phyloP scores from a whole-genome alignment of 2,113 vertebrate genomes.

The Harpagus bidentatus region DNA sequence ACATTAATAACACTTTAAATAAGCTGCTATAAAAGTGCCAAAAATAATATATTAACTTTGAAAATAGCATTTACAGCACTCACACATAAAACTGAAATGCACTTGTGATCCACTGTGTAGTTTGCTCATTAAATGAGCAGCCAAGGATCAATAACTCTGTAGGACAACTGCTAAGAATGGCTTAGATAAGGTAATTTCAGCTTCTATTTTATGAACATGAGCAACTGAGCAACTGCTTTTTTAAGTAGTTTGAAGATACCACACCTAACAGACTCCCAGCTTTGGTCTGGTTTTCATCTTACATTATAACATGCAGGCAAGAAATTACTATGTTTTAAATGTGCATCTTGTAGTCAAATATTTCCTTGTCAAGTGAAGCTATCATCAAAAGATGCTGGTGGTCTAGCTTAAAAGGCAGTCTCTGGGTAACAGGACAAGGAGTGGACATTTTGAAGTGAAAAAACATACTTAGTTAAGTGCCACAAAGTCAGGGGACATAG shows the following conservation, averaged over 20 bases:
- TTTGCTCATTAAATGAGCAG: slow-evolving; percentile 42
- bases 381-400: background rate
- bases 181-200: slow-evolving; percentile 14
- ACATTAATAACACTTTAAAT: slow-evolving; percentile 61
- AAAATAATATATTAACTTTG: slow-evolving; percentile 54
- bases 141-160: slow-evolving; percentile 44
- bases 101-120: slow-evolving; percentile 37
- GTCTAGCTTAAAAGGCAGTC: background rate
- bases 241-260: background rate
- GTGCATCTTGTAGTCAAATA: background rate
- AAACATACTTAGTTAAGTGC: background rate
- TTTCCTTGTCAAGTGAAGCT: background rate
- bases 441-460: background rate
- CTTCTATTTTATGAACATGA: background rate
- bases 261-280: background rate
- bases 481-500: background rate
- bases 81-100: slow-evolving; percentile 54
- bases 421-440: background rate
- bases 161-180: slow-evolving; percentile 33
- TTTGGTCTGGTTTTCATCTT: background rate
- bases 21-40: slow-evolving; percentile 52
- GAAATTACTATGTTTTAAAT: background rate
- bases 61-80: slow-evolving; percentile 39
- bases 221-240: background rate
- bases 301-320: background rate